A percentile compares a stretch with the other conserved stretches of the same genome.
These are phyloP conservation scores for Drosophila nigromelanica DNA, from an alignment of 1,140 invertebrate genomes.

Conservation along the genomic window DNA sequence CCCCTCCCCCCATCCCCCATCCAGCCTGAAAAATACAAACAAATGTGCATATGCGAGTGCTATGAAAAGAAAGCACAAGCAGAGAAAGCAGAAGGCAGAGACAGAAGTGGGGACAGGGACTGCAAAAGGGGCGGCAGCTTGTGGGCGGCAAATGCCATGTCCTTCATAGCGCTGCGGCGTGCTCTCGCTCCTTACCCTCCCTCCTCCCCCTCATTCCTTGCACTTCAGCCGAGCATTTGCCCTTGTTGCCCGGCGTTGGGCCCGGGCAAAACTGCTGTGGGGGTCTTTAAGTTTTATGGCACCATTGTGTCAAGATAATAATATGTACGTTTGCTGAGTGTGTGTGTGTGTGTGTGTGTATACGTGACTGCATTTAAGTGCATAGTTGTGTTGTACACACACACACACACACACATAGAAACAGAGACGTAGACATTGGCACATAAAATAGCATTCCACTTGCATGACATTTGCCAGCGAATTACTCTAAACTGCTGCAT, in stretches of 20 bases:
- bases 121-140: not conserved
- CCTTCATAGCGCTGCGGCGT: constrained; percentile 27
- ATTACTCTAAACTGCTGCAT: constrained; percentile 80
- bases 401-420: constrained; percentile 13
- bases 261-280: constrained; percentile 59
- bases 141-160: constrained; percentile 46
- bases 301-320: constrained; percentile 83
- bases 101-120: not conserved
- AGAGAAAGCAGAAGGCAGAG: constrained; percentile 5
- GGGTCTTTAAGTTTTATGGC: constrained; percentile 82
- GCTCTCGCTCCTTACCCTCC: constrained; percentile 27
- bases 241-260: constrained; percentile 19
- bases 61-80: constrained; percentile 51
- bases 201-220: not conserved
- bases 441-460: constrained; percentile 75
- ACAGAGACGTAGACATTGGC: constrained; percentile 23
- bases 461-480: constrained; percentile 75
- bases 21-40: constrained; percentile 52
- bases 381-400: constrained; percentile 71
- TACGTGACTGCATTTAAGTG: constrained; percentile 82
- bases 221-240: constrained; percentile 11
- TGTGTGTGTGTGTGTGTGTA: constrained; percentile 29
- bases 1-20: no score
- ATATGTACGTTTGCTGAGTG: constrained; percentile 62
- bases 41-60: constrained; percentile 69